Conservation (phyloP, 1,140 invertebrate species). For the Drosophila yakuba region DNA sequence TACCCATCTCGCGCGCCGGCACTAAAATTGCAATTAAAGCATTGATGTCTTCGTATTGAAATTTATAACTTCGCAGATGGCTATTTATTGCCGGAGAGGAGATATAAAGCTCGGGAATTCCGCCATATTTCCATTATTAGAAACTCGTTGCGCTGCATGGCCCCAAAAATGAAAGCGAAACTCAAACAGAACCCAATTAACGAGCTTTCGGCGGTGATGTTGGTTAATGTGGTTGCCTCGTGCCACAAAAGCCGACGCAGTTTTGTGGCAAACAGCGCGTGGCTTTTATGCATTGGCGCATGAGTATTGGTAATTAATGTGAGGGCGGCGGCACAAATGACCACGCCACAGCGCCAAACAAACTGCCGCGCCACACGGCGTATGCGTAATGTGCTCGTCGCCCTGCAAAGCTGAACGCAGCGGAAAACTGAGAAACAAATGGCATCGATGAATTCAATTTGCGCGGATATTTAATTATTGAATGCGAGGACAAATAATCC, state of each 20-base stretch:
- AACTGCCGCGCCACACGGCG: constrained; percentile 39
- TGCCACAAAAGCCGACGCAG: constrained; percentile 47
- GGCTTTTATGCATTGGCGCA: constrained; percentile 68
- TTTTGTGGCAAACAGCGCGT: constrained; percentile 57
- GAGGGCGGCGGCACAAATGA: constrained; percentile 44
- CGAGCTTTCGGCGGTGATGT: constrained; percentile 48
- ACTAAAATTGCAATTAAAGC: constrained; percentile 62
- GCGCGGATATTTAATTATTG: constrained; percentile 68
- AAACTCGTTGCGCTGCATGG: constrained; percentile 8
- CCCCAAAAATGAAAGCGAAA: constrained; percentile 9
- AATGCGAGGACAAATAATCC: constrained; percentile 44
- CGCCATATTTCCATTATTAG: constrained; percentile 65
- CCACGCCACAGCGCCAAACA: constrained; percentile 33
- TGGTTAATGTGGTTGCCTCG: constrained; percentile 48
- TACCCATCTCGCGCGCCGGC: constrained; percentile 1
- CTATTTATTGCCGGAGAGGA: constrained; percentile 53
- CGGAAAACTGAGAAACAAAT: constrained; percentile 27
- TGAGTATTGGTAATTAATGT: constrained; percentile 72
- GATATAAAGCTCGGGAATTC: constrained; percentile 51
- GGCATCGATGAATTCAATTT: constrained; percentile 65
- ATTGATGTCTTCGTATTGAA: constrained; percentile 66
- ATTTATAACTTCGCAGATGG: constrained; percentile 62
- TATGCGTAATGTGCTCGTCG: constrained; percentile 62
- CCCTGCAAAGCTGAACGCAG: neutral
- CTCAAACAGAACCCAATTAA: constrained; percentile 59